These are phyloP conservation scores for Sebastes matsubarae DNA, from an alignment of 2,797 vertebrate genomes.

Conservation along the genomic window DNA sequence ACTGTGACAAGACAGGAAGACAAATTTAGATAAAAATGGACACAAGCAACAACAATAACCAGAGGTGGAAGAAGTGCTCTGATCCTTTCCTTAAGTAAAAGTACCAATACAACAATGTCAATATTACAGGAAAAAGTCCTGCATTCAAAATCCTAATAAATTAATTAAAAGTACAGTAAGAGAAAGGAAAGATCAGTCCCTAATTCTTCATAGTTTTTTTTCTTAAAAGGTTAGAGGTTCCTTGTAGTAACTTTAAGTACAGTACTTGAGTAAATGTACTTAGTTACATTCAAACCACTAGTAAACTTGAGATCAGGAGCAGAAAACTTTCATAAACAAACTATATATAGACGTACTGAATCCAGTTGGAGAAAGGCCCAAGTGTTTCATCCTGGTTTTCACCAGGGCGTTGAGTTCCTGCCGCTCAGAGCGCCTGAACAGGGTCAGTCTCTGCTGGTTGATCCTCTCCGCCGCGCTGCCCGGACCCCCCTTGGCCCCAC, in stretches of 20 bases:
- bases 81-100: background rate
- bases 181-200: no score
- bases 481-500: slow-evolving; percentile 79
- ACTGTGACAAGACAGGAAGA: slow-evolving; percentile 24
- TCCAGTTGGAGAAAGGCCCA: slow-evolving; percentile 86
- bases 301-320: background rate
- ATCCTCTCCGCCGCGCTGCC: slow-evolving; percentile 86
- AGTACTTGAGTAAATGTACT: background rate
- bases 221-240: no score
- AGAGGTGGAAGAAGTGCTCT: background rate
- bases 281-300: background rate
- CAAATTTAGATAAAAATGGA: slow-evolving; percentile 19
- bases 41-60: background rate
- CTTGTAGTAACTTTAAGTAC: background rate
- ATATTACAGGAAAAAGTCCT: background rate
- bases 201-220: no score
- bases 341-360: slow-evolving; percentile 81
- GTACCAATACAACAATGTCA: background rate
- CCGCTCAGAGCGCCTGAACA: slow-evolving; percentile 87
- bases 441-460: slow-evolving; percentile 86
- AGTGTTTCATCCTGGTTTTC: slow-evolving; percentile 87
- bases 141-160: background rate
- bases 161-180: background rate
- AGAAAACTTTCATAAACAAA: background rate
- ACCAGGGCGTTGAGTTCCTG: slow-evolving; percentile 88